Percentiles rank a stretch among this genome's conserved stretches.
These are phyloP conservation scores for Synaphobranchus kaupii DNA, from an alignment of 2,797 vertebrate species.

Conservation along the genomic window DNA sequence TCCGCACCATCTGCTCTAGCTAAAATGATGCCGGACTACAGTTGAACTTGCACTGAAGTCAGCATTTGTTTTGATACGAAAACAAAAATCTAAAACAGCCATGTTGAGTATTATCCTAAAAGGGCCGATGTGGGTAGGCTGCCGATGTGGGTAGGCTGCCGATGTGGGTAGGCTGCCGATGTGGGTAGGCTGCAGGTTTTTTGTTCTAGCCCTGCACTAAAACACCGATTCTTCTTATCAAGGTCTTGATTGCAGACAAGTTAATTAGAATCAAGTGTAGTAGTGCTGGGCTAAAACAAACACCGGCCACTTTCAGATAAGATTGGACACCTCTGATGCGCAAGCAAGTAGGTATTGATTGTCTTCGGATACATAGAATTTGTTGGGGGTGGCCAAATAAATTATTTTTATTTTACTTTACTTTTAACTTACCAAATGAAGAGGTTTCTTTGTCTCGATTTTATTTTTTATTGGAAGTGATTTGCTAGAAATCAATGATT, in stretches of 20 bases:
- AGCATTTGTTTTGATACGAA: neutral
- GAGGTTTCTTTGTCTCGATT: neutral
- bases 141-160: no score
- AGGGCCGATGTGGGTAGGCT: no score
- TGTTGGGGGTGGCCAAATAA: neutral
- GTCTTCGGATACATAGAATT: neutral
- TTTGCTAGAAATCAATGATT: neutral
- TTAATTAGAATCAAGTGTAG: no score
- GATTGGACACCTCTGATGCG: no score
- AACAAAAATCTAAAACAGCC: neutral
- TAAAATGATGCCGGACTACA: neutral
- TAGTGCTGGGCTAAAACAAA: no score
- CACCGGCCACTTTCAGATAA: no score
- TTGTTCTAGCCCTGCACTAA: no score
- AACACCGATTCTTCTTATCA: no score
- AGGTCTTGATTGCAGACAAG: no score
- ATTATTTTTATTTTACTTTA: neutral
- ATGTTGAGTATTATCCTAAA: neutral
- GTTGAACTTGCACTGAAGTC: neutral
- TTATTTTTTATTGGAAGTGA: neutral
- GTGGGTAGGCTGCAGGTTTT: no score
- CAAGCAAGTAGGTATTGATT: neutral
- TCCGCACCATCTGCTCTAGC: constrained; percentile 6
- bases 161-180: no score
- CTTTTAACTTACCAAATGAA: neutral